Conservation (phyloP, 2,113 vertebrate species). For the Climacteris rufus region DNA sequence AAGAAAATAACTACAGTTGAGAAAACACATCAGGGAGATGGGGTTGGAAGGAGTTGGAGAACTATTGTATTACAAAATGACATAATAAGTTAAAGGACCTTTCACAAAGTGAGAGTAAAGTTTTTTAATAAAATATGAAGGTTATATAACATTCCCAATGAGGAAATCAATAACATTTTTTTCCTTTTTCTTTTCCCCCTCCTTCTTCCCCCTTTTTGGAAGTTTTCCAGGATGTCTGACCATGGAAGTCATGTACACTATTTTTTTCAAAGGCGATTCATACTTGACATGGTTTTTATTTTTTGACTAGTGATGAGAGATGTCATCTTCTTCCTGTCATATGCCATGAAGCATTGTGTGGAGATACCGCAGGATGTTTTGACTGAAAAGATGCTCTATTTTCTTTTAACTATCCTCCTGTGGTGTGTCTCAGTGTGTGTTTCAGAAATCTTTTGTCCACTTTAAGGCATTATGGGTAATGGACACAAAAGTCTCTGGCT, state of each 20-base stretch:
- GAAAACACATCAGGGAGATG: constrained; percentile 24
- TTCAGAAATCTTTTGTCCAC: constrained; percentile 54
- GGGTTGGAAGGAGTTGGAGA: not conserved
- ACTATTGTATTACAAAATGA: constrained; percentile 8
- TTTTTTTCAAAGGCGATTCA: constrained; percentile 46
- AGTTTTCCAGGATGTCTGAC: not conserved
- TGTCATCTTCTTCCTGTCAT: constrained; percentile 57
- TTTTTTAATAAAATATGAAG: constrained; percentile 58
- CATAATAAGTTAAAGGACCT: not conserved
- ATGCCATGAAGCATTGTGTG: constrained; percentile 50
- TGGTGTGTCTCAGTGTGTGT: constrained; percentile 40
- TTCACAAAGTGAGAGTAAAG: constrained; percentile 17
- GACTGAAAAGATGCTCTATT: constrained; percentile 54
- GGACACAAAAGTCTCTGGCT: constrained; percentile 42
- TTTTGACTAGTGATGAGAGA: constrained; percentile 63
- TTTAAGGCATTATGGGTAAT: constrained; percentile 52
- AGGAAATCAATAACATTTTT: not conserved
- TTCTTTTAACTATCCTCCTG: constrained; percentile 48
- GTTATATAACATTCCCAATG: constrained; percentile 32
- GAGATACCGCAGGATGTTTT: constrained; percentile 37
- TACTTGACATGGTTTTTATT: constrained; percentile 58
- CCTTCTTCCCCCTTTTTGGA: not conserved
- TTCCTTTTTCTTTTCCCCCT: not conserved
- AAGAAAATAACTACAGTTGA: constrained; percentile 30
- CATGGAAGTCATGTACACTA: constrained; percentile 10